Evolutionary conservation across 2,888 invertebrate species (phyloP).

Genomic region (Drosophila neutralis): DNA sequence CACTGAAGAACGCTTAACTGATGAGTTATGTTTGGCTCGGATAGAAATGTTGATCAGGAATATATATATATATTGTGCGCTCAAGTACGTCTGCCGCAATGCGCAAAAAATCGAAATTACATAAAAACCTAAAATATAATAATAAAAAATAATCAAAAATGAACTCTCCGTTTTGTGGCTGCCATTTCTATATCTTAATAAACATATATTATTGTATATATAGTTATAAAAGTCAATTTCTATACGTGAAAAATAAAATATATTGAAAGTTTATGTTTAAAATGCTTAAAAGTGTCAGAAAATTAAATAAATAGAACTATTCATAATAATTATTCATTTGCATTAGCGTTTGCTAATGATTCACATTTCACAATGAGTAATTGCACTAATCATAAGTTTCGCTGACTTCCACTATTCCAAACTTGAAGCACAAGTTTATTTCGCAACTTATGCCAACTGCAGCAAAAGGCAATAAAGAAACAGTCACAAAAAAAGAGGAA

Average conservation of each 20-base stretch:
- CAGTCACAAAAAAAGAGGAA: slow-evolving; percentile 13
- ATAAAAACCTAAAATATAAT: too few species aligned
- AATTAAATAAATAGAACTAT: neutral
- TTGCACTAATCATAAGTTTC: slow-evolving; percentile 42
- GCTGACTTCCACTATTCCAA: slow-evolving; percentile 36
- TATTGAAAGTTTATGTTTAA: neutral
- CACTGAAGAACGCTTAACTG: neutral
- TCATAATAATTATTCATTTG: slow-evolving; percentile 8
- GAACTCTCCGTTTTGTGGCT: too few species aligned
- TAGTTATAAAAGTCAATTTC: too few species aligned
- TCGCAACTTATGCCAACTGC: slow-evolving; percentile 50
- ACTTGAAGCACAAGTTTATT: slow-evolving; percentile 61
- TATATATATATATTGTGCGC: neutral
- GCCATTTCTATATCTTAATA: too few species aligned
- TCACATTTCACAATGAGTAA: slow-evolving; percentile 52
- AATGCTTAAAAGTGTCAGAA: neutral
- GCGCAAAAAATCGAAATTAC: too few species aligned
- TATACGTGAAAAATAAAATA: neutral
- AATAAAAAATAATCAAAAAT: too few species aligned
- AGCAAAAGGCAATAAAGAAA: slow-evolving; percentile 49
- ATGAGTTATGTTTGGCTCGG: neutral
- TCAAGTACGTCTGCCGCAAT: neutral
- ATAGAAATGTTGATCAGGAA: neutral
- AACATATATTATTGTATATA: too few species aligned
- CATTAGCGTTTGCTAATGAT: slow-evolving; percentile 31